These are phyloP conservation scores for Echinometra lucunter DNA, from an alignment of 53 echinoderm and acorn worm genomes.

Conservation along the genomic window DNA sequence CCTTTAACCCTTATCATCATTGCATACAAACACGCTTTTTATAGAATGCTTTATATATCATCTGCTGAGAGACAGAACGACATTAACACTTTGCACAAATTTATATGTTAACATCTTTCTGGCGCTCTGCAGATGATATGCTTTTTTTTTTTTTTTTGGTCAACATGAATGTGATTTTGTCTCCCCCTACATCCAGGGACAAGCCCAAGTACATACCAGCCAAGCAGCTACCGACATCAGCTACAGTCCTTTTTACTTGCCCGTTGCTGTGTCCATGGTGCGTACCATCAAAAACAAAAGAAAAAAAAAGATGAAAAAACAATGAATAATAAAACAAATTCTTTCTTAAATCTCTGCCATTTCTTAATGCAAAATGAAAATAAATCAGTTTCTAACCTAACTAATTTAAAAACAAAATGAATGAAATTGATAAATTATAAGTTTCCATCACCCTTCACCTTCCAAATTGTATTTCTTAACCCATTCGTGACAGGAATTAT, in stretches of 20 bases:
- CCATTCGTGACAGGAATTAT: too few relatives aligned
- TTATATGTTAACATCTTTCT: too few relatives aligned
- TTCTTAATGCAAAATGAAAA: constrained; percentile 2
- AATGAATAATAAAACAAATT: neutral
- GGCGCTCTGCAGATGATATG: neutral
- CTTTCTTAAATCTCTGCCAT: neutral
- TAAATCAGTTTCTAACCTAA: constrained; percentile 1
- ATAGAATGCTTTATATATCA: constrained; percentile 1
- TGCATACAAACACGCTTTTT: constrained; percentile 33
- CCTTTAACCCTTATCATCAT: neutral
- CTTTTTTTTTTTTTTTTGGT: constrained; percentile 52
- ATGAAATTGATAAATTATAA: neutral
- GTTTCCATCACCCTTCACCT: neutral
- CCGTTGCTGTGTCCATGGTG: constrained; percentile 83
- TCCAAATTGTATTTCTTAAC: constrained; percentile 12
- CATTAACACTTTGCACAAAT: too few relatives aligned
- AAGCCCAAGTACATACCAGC: constrained; percentile 37
- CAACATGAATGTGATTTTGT: constrained; percentile 68
- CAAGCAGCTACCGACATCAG: constrained; percentile 41
- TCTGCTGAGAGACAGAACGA: too few relatives aligned
- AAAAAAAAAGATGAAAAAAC: constrained; percentile 19
- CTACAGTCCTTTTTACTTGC: constrained; percentile 78
- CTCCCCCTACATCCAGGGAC: constrained; percentile 50
- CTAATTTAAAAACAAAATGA: constrained; percentile 47
- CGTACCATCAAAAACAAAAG: constrained; percentile 61